Conservation (phyloP, 2,113 vertebrate species). For the Oncorhynchus mykiss region DNA sequence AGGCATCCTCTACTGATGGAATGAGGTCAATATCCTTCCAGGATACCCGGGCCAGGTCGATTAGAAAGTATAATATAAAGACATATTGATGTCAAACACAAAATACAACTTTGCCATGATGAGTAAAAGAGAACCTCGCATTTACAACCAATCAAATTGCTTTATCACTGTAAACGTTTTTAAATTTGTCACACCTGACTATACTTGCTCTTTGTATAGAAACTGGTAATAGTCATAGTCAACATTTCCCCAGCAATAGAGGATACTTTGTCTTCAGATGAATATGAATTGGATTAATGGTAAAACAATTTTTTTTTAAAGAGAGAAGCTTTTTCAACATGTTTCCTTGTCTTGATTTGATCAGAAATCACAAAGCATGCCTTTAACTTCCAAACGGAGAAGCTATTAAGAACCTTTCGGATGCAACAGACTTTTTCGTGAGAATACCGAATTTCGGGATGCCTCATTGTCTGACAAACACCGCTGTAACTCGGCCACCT, state of each 20-base stretch:
- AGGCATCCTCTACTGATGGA: too few species aligned
- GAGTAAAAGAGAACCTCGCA: neutral
- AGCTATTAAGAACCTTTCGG: too few species aligned
- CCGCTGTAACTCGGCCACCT: too few species aligned
- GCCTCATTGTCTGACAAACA: too few species aligned
- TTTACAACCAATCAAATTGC: too few species aligned
- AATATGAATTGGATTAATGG: slow-evolving; percentile 1
- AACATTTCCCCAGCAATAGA: neutral
- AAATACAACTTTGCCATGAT: neutral
- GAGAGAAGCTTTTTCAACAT: neutral
- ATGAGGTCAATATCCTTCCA: too few species aligned
- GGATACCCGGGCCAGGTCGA: too few species aligned
- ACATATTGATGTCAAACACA: neutral
- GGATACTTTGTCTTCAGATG: neutral
- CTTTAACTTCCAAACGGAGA: too few species aligned
- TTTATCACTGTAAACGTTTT: neutral
- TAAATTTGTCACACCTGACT: neutral
- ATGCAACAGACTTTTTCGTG: too few species aligned
- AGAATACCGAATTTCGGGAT: too few species aligned
- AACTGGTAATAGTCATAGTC: neutral
- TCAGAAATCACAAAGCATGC: too few species aligned
- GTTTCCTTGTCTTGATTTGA: neutral
- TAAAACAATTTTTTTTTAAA: neutral
- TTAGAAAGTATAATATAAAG: too few species aligned
- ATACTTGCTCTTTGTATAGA: neutral